Evolutionary conservation across 1,140 invertebrate species (phyloP), one percentile per base, ranked within the genome.

Genomic region (Dendroctonus ponderosae): DNA sequence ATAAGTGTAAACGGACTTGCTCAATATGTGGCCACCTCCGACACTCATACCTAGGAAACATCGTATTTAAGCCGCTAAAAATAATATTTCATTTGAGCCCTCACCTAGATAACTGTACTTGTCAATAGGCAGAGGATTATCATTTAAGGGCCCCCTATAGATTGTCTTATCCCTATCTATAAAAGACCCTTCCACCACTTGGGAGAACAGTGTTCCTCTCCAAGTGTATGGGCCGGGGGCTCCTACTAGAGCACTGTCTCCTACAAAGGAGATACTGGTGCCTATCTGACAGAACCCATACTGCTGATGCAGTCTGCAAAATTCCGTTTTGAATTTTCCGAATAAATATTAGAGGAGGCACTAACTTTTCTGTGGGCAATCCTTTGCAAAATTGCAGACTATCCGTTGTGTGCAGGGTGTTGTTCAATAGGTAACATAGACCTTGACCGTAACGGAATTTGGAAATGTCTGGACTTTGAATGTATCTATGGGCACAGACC

Each of bases 261-360:
- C 83, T 8, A 93, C 81, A 26, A 94, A 79, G 0, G 88, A 82
- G 66, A 89, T 90, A 74, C 92, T 95, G 0, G 92, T 95, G 7
- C 96, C 95, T 46, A 91, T 92, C 82, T 97, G 95, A 80, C 96
- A 98, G 75, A 89, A 93, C 0, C 92, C 93, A 78, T 88, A 95
- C 76, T 94, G 88, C 80, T 93, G 89, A 74, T 95, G 91, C 15
- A 87, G 88, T 73, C 89, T 90, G 77, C 62, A 83, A 80, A 37
- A 56, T 11, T 8, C 11, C 0, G 15, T 11, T 52, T 46, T 9
- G 1, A 26, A 26, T 26, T 26, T 26, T 3, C 26, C 26, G 1
- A 46, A 46, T 46, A 46, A 46, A 46, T 46, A 12, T 46, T 12
- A 46, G 44, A 12, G 12, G 2, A 46, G 26, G 50, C 49, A 79